Base-by-base conservation (phyloP, 2,797 vertebrate genomes). In the Meriones psammophilus region DNA sequence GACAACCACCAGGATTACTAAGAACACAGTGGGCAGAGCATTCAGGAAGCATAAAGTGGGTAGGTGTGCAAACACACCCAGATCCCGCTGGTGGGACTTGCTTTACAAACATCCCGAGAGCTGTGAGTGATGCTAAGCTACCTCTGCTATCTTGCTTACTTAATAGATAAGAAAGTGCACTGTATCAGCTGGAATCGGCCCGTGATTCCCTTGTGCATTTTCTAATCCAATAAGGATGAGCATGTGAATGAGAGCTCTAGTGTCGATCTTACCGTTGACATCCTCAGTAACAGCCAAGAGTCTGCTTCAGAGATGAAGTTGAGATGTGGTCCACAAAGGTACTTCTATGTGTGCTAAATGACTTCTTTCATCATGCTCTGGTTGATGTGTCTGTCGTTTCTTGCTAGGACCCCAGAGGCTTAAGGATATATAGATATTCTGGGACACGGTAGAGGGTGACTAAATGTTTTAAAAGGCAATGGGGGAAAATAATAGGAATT, bases 191-290 rank as follows among this genome's bases (percentile, higher is more conserved):
- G 20, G 62, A 81, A 79, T 88, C 60, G 39, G 13, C 24, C 22
- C 84, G 8, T 83, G 79, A 91, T 88, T 86, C 58, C 46, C 71
- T 84, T 7, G 1, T 36, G 30, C 20, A 33, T 62, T 89, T 93
- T 89, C 30, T 68, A 80, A 1, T 80, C 76, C 92, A 93, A 1
- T 87, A 87, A 89, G 36, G 42, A 54, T 58, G 39, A 12, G 50
- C 24, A 13, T 26, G 46, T 60, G 9, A 79, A 28, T 79, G 54
- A 26, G 68, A 24, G 83, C 69, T 95, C 73, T 66, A 56, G 30
- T 36, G 50, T 92, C 62, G 4, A 20, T 84, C 94, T 83, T 84
- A 62, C 91, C 79, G 73, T 87, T 90, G 94, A 79, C 58, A 39
- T 96, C 69, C 60, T 87, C 0, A 0, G 50, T 69, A 83, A 80